Evolutionary conservation across 2,797 vertebrate species (phyloP).

Genomic region (Philypnodon macrostomus): DNA sequence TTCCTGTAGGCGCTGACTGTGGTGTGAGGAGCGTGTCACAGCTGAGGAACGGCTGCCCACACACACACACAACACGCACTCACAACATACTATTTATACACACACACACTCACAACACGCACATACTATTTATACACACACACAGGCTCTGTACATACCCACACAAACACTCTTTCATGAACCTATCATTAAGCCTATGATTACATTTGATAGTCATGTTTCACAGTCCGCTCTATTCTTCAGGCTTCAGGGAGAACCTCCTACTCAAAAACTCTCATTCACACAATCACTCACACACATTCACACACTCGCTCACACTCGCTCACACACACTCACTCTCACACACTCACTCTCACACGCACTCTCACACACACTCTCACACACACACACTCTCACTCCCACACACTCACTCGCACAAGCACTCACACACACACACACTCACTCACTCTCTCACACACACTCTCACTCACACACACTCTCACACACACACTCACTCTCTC

Average conservation of each 20-base stretch:
- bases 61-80: conserved; percentile 11
- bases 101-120: conserved; percentile 5
- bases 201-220: conserved; percentile 43
- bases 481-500: conserved; percentile 9
- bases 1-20: conserved; percentile 64
- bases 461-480: conserved; percentile 11
- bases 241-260: conserved; percentile 29
- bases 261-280: conserved; percentile 13
- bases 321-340: too few relatives aligned
- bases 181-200: conserved; percentile 38
- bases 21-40: conserved; percentile 41
- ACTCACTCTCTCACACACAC: conserved; percentile 12
- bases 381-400: conserved; percentile 9
- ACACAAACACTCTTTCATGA: conserved; percentile 17
- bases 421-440: too few relatives aligned
- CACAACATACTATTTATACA: neutral
- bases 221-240: conserved; percentile 30
- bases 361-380: too few relatives aligned
- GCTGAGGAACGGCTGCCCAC: conserved; percentile 50
- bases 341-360: too few relatives aligned
- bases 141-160: neutral
- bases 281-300: too few relatives aligned
- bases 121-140: neutral
- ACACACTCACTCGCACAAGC: too few relatives aligned
- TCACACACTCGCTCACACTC: too few relatives aligned